Base-by-base conservation (phyloP, 53 echinoderm and acorn worm species). In the Temnopleurus reevesii region DNA sequence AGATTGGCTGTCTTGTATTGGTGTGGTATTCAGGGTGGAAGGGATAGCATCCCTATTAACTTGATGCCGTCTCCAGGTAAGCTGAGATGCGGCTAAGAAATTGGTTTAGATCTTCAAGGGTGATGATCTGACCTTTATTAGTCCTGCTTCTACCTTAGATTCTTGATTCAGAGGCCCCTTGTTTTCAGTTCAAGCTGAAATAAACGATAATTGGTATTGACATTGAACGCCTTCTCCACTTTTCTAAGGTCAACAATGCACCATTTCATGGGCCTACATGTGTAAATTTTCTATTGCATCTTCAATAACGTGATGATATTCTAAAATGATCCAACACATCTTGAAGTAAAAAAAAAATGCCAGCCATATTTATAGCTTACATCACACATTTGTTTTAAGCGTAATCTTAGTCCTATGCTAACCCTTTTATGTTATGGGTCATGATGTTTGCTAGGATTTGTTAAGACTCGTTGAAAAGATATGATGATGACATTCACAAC, bases 1-100 rank as follows among this genome's bases (percentile, higher is more conserved):
- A 71, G 71, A 71, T 71, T 71, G 63, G 33, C 63, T 63, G 31
- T 63, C 63, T 15, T 19, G 71, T 41, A 41, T 19, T 71, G 35
- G 38, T 71, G 36, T 71, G 71, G 8, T 10, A 19, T 21, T 71
- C 71, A 41, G 71, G 71, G 71, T 71, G 19, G 71, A 71, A 43
- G 71, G 71, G 71, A 71, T 71, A 5, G 36, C 7, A 21, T 71
- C 6, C 41, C 41, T 38, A 79, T 79, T 79, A 79, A 79, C 47
- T 25, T 49, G 17, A 79, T 47, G 79, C 28, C 2, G 47, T 18
- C 13, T 49, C 6, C 49, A 79, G 49, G 79, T 79, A 79, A 79
- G 49, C n/a, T 27, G 49, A 79, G 79, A 79, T 17, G 49, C 36
- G 23, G 79, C 6, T 79, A 79, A 79, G 79, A 79, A 79, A 79